phyloP scores from a whole-genome alignment of 2,888 invertebrate species.

The Myopa testacea region DNA sequence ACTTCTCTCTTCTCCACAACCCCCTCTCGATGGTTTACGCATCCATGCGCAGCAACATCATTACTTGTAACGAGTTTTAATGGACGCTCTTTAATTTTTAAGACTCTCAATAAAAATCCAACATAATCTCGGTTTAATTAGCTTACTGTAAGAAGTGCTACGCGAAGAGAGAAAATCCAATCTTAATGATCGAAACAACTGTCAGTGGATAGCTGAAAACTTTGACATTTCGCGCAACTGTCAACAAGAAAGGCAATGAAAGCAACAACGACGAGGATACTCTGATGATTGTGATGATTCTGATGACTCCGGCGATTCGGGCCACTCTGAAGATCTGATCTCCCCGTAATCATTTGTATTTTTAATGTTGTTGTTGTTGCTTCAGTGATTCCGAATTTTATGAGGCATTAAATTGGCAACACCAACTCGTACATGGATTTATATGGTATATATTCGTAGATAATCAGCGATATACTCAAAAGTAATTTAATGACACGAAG shows the following conservation, averaged over 20 bases:
- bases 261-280: neutral
- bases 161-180: neutral
- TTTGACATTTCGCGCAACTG: neutral
- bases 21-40: neutral
- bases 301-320: too few relatives aligned
- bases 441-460: neutral
- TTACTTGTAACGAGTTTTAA: neutral
- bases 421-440: neutral
- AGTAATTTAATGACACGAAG: neutral
- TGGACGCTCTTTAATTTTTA: constrained; percentile 3
- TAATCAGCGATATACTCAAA: neutral
- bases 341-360: neutral
- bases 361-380: neutral
- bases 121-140: constrained; percentile 11
- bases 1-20: too few relatives aligned
- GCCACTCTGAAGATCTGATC: too few relatives aligned
- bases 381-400: constrained; percentile 3
- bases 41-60: neutral
- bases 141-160: neutral
- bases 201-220: neutral
- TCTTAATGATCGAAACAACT: constrained; percentile 12
- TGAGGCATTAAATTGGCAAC: constrained; percentile 20
- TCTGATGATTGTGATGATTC: too few relatives aligned
- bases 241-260: neutral
- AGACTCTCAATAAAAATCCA: constrained; percentile 10